Percentiles rank a stretch among this genome's conserved stretches.
Evolutionary conservation across 2,888 invertebrate species (phyloP).

Genomic region (Drosophila flavopinicola): DNA sequence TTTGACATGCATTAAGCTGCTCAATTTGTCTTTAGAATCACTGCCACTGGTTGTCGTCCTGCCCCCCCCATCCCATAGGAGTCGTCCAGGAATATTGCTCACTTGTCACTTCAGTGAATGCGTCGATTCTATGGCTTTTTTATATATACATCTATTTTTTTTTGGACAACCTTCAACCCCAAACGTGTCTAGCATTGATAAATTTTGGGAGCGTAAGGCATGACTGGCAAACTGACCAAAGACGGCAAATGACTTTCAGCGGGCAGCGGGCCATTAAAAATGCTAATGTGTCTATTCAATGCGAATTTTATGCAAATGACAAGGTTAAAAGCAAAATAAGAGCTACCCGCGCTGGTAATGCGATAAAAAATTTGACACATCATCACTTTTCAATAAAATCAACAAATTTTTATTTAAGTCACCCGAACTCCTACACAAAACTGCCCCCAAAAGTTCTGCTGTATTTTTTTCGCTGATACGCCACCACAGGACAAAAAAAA

Average conservation of each 20-base stretch:
- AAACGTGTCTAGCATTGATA: slow-evolving; percentile 78
- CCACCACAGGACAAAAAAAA: slow-evolving; percentile 39
- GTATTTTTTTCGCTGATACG: slow-evolving; percentile 6
- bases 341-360: slow-evolving; percentile 73
- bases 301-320: slow-evolving; percentile 80
- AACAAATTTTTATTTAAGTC: slow-evolving; percentile 81
- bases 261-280: slow-evolving; percentile 73
- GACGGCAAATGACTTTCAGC: slow-evolving; percentile 60
- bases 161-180: slow-evolving; percentile 45
- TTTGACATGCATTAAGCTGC: slow-evolving; percentile 73
- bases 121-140: slow-evolving; percentile 20
- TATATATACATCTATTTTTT: not conserved
- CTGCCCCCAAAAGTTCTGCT: not conserved
- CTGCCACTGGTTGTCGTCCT: not conserved
- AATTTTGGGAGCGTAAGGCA: slow-evolving; percentile 43
- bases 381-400: slow-evolving; percentile 80
- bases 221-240: slow-evolving; percentile 22
- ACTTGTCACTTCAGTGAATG: slow-evolving; percentile 76
- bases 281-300: slow-evolving; percentile 80
- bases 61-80: too few relatives aligned
- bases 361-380: slow-evolving; percentile 80
- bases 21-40: slow-evolving; percentile 71
- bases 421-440: slow-evolving; percentile 31
- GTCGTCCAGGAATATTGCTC: slow-evolving; percentile 67
- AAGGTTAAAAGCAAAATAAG: slow-evolving; percentile 79